These are phyloP conservation scores for Chauna torquata DNA, from an alignment of 2,113 vertebrate species.

Conservation along the genomic window DNA sequence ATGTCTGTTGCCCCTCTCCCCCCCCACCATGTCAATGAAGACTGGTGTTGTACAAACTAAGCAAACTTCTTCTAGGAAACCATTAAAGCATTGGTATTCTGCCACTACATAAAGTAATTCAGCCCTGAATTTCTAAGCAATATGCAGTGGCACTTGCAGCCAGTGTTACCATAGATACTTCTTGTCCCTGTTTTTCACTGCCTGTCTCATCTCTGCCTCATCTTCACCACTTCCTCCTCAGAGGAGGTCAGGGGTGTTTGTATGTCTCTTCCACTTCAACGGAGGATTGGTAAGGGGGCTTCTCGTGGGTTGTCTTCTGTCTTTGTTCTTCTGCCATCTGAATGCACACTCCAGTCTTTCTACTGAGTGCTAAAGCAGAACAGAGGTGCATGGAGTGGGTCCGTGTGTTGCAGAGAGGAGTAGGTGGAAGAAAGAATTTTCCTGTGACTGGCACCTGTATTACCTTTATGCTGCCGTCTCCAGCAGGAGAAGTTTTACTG, in stretches of 20 bases:
- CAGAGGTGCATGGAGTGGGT: not conserved
- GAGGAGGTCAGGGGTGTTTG: not conserved
- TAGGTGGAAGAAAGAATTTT: not conserved
- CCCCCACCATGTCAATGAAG: not conserved
- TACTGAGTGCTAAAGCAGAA: not conserved
- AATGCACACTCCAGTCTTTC: not conserved
- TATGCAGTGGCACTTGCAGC: not conserved
- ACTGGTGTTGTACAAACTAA: not conserved
- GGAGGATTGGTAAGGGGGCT: not conserved
- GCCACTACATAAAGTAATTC: not conserved
- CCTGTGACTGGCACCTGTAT: not conserved
- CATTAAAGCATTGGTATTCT: not conserved
- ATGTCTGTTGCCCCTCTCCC: not conserved
- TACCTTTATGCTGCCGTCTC: not conserved
- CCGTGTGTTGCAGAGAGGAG: not conserved
- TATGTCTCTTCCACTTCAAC: not conserved
- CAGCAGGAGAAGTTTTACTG: not conserved
- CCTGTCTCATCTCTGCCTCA: not conserved
- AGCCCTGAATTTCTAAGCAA: not conserved
- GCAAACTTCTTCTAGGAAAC: not conserved
- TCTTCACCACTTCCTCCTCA: not conserved
- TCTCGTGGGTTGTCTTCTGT: not conserved
- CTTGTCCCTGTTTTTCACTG: not conserved
- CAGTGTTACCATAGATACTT: not conserved
- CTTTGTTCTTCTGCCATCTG: not conserved